Percentiles rank a stretch among this genome's conserved stretches.
These are phyloP conservation scores for Epinotia nisella DNA, from an alignment of 2,888 invertebrate species.

Conservation along the genomic window DNA sequence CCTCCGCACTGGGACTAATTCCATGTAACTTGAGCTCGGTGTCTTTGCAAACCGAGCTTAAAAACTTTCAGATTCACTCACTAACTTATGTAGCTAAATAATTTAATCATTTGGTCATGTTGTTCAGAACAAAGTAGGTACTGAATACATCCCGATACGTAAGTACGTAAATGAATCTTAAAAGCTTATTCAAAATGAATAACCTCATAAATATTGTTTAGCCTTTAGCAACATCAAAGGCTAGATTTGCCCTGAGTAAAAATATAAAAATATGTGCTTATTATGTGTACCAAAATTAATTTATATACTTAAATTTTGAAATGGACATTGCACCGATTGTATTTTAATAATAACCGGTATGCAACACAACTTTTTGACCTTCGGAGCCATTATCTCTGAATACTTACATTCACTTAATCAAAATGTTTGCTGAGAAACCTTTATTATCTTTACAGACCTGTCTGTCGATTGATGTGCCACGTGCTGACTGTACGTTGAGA, in stretches of 20 bases:
- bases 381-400: too few species aligned
- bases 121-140: background rate
- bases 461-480: too few species aligned
- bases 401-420: too few species aligned
- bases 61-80: slow-evolving; percentile 38
- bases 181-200: slow-evolving; percentile 13
- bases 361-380: too few species aligned
- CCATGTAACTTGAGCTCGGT: slow-evolving; percentile 56
- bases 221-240: slow-evolving; percentile 19
- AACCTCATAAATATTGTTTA: slow-evolving; percentile 10
- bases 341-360: background rate
- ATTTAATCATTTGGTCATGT: slow-evolving; percentile 17
- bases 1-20: slow-evolving; percentile 63
- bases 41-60: slow-evolving; percentile 49
- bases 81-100: slow-evolving; percentile 17
- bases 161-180: slow-evolving; percentile 10
- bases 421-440: too few species aligned
- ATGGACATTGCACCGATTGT: background rate
- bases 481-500: too few species aligned
- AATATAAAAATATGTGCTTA: background rate
- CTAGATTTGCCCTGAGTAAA: slow-evolving; percentile 7
- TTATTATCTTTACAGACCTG: too few species aligned
- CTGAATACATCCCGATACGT: background rate
- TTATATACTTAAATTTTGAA: too few species aligned
- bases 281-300: background rate